A percentile compares a stretch with the other conserved stretches of the same genome.
phyloP scores from a whole-genome alignment of 2,888 invertebrate species.

The Hetaerina titia region DNA sequence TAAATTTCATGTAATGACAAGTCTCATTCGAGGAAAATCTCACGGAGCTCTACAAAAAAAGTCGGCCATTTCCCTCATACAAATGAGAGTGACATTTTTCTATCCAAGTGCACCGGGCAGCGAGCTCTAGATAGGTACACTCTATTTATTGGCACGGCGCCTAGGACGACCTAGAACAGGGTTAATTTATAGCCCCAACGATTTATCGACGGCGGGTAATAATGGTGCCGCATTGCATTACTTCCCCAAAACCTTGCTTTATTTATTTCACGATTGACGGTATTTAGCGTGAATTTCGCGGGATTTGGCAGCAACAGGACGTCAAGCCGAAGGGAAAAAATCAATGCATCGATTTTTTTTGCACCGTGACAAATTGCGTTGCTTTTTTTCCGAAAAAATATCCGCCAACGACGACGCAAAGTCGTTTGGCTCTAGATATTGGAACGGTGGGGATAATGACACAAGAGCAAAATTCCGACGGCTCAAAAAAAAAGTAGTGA shows the following conservation, averaged over 20 bases:
- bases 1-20: background rate
- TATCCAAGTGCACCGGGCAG: background rate
- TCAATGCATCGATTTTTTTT: constrained; percentile 58
- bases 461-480: background rate
- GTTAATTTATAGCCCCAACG: background rate
- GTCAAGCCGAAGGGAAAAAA: background rate
- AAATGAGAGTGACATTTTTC: background rate
- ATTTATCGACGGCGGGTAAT: background rate
- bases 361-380: constrained; percentile 26
- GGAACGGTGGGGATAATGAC: background rate
- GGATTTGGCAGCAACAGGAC: constrained; percentile 27
- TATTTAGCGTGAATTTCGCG: constrained; percentile 14
- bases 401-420: background rate
- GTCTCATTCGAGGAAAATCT: background rate
- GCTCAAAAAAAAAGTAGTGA: background rate
- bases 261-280: constrained; percentile 16
- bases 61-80: background rate
- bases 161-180: background rate
- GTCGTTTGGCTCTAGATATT: constrained; percentile 12
- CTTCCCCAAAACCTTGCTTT: background rate
- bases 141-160: constrained; percentile 21
- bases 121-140: background rate
- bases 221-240: constrained; percentile 32
- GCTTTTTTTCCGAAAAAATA: background rate
- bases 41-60: background rate